These are phyloP conservation scores for Hydractinia echinata DNA, from an alignment of 30 jellyfish, hydroid and myxozoan species.

Conservation along the genomic window DNA sequence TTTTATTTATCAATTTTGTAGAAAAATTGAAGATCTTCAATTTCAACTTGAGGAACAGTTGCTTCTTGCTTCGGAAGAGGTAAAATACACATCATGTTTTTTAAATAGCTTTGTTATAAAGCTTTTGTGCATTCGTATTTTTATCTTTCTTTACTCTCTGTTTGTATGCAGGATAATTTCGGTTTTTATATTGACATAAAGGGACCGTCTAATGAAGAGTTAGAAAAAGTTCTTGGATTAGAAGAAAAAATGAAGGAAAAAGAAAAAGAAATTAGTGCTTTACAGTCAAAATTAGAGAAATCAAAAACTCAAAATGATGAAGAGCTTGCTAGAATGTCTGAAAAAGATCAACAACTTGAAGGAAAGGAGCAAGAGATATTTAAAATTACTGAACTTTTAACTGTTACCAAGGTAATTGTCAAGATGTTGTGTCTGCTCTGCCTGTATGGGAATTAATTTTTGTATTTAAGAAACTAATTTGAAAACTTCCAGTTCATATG, in stretches of 20 bases:
- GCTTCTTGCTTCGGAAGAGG: conserved; percentile 47
- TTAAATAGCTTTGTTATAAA: neutral
- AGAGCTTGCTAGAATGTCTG: conserved; percentile 14
- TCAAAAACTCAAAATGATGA: neutral
- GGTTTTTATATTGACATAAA: conserved; percentile 15
- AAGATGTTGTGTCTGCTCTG: too few relatives aligned
- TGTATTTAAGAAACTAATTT: neutral
- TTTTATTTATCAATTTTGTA: conserved; percentile 8
- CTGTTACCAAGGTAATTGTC: conserved; percentile 30
- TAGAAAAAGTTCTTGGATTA: conserved; percentile 32
- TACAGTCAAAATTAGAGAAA: conserved; percentile 43
- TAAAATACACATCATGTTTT: neutral
- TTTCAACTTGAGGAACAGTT: conserved; percentile 89
- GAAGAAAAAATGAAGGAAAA: conserved; percentile 42
- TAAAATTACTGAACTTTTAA: conserved; percentile 12
- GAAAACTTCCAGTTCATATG: too few relatives aligned
- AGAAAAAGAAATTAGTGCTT: conserved; percentile 34
- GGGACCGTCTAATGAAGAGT: conserved; percentile 57
- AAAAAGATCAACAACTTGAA: conserved; percentile 12
- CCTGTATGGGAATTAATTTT: too few relatives aligned
- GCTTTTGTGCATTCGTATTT: neutral
- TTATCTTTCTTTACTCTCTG: neutral
- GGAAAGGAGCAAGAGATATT: conserved; percentile 19
- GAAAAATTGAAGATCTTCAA: conserved; percentile 84
- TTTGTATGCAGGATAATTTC: too few relatives aligned